Evolutionary conservation across 1,140 invertebrate genomes (phyloP).

Genomic region (Cyclargus thomasi): DNA sequence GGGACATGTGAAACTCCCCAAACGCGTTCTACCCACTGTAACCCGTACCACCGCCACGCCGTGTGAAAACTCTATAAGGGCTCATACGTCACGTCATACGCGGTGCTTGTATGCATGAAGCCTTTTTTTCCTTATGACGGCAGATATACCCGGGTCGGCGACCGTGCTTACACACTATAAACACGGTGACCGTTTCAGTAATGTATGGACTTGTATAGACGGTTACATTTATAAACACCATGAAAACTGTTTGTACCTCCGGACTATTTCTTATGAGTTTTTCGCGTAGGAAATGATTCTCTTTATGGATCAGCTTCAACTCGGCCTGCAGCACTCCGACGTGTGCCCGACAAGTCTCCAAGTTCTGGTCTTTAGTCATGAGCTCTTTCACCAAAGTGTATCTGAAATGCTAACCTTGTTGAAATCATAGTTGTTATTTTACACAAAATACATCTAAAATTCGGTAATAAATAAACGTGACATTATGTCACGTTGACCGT

Average conservation of each 20-base stretch:
- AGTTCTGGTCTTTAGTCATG: conserved; percentile 62
- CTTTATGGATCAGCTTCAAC: conserved; percentile 56
- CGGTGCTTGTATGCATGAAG: no score
- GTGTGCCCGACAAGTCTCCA: conserved; percentile 58
- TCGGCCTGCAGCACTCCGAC: conserved; percentile 58
- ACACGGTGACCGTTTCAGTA: no score
- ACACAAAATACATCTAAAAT: background rate
- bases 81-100: no score
- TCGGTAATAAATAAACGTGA: conserved; percentile 1
- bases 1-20: no score
- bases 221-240: no score
- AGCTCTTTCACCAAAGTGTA: conserved; percentile 64
- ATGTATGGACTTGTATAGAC: no score
- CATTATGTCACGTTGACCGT: background rate
- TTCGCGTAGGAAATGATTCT: conserved; percentile 51
- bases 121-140: no score
- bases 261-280: conserved; percentile 55
- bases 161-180: no score
- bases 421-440: conserved; percentile 32
- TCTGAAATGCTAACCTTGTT: conserved; percentile 47
- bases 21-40: no score
- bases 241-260: conserved; percentile 36
- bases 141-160: no score
- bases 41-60: no score
- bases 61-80: no score